Evolutionary conservation across 2,113 vertebrate genomes (phyloP), one percentile per base, ranked within the genome.

Genomic region (Gobius niger): DNA sequence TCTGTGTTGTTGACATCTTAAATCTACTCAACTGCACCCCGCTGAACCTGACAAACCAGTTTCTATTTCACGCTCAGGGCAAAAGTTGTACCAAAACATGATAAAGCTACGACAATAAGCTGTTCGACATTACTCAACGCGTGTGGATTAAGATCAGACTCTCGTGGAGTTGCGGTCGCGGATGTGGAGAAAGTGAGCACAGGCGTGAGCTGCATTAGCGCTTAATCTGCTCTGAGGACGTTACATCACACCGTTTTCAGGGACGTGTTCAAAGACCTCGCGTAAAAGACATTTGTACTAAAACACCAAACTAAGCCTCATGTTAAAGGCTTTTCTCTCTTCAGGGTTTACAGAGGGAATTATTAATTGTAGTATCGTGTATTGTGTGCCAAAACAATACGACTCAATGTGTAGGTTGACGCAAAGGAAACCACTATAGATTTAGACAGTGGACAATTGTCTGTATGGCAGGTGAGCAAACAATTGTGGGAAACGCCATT

Each of bases 161-260:
- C 15, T 51, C 49, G 6, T 14, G 2, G 15, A 34, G 19, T 12
- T 24, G 6, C 1, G 13, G 40, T 15, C 9, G 12, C 7, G 24
- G 24, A 24, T 34, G 24, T 19, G 6, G 61, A 59, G 24, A 42
- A 59, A 63, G 66, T 63, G 74, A 80, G 79, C 63, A 40, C 41
- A 65, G 15, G 80, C 76, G 51, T 69, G 86, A 81, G 84, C 77
- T 57, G 70, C 73, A 78, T 88, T 72, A 85, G 53, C 63, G 65
- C 79, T 77, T 78, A 87, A 86, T 77, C 78, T 80, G 75, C 70
- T 63, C 67, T 68, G 73, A 77, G 66, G 50, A 68, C n/a, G 51
- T 84, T 69, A 73, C 73, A 63, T 81, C 74, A 65, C 66, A 11
- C 9, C n/a, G 13, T 60, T 40, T 40, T 60, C 57, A 42, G 15